phyloP scores from a whole-genome alignment of 2,797 vertebrate species.

The Adelosebastes latens region DNA sequence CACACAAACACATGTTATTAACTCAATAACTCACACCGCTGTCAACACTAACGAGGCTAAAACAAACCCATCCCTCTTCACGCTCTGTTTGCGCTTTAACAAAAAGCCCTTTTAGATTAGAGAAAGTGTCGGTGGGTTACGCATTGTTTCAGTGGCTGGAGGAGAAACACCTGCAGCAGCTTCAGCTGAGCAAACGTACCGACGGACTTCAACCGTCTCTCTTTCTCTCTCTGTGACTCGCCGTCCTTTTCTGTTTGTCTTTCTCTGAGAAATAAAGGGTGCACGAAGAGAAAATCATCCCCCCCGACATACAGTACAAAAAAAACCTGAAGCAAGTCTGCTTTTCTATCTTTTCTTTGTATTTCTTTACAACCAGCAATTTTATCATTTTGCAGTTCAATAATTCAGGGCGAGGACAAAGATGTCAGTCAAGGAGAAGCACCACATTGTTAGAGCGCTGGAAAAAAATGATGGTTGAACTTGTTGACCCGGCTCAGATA shows the following conservation, averaged over 20 bases:
- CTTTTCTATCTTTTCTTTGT: neutral
- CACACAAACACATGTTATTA: conserved; percentile 62
- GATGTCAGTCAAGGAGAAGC: neutral
- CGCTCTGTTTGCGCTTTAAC: conserved; percentile 50
- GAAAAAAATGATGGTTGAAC: conserved; percentile 8
- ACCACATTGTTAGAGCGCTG: neutral
- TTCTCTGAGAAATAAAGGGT: neutral
- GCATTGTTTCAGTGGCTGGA: conserved; percentile 9
- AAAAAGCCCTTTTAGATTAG: conserved; percentile 25
- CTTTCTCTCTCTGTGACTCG: neutral
- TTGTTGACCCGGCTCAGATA: neutral
- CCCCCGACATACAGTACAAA: neutral
- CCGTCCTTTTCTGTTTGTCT: neutral
- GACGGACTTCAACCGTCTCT: neutral
- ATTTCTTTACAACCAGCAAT: neutral
- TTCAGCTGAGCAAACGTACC: conserved; percentile 42
- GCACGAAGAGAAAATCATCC: neutral
- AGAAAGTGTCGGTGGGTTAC: neutral
- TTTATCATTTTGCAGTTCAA: neutral
- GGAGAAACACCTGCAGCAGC: conserved; percentile 40
- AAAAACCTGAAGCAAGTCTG: neutral
- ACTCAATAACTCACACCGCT: conserved; percentile 68
- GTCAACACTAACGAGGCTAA: conserved; percentile 60
- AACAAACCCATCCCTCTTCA: conserved; percentile 59
- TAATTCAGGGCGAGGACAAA: neutral